These are phyloP conservation scores for Coreoperca whiteheadi DNA, from an alignment of 2,113 vertebrate species.

Conservation along the genomic window DNA sequence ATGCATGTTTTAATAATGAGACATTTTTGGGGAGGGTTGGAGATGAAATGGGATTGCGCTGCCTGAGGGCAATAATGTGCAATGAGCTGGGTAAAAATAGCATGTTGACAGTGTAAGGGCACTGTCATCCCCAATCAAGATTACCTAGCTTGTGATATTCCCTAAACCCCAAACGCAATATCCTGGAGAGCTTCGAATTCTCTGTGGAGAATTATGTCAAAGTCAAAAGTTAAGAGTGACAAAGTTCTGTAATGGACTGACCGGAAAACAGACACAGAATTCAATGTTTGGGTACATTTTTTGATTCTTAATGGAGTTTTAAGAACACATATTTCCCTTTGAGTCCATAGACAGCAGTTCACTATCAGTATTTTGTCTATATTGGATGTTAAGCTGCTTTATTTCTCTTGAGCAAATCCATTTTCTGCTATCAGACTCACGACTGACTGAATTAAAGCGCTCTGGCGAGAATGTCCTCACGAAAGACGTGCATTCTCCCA, in stretches of 20 bases:
- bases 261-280: neutral
- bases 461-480: neutral
- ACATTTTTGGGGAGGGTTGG: constrained; percentile 13
- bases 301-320: neutral
- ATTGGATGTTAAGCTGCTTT: neutral
- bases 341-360: neutral
- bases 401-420: neutral
- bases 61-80: constrained; percentile 61
- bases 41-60: constrained; percentile 53
- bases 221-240: constrained; percentile 37
- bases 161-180: constrained; percentile 60
- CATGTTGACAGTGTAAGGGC: constrained; percentile 63
- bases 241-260: neutral
- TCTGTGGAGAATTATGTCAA: constrained; percentile 40
- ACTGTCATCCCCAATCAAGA: constrained; percentile 71
- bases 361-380: neutral
- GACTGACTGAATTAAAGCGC: neutral
- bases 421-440: neutral
- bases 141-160: constrained; percentile 66
- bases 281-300: neutral
- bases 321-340: neutral
- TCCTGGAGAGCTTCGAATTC: constrained; percentile 60
- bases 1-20: constrained; percentile 59
- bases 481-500: neutral
- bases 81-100: constrained; percentile 73